These are phyloP conservation scores for Canis aureus DNA, from an alignment of 2,113 vertebrate species.

Conservation along the genomic window DNA sequence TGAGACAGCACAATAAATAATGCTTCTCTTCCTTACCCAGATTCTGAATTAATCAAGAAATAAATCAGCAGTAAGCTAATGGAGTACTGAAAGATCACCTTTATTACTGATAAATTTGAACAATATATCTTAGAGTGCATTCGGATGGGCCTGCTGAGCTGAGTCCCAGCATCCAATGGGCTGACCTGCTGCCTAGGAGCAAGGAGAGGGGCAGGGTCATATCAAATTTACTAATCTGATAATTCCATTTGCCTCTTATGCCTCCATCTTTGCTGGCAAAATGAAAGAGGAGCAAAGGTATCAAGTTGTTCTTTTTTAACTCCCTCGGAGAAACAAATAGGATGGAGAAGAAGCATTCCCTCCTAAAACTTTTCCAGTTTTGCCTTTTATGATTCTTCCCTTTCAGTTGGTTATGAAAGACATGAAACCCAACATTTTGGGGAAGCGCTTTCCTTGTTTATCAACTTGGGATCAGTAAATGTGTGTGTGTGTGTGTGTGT, in stretches of 20 bases:
- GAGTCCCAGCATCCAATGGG: not conserved
- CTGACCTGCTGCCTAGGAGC: not conserved
- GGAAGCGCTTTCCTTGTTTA: not conserved
- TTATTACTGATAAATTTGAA: conserved; percentile 3
- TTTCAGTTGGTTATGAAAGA: not conserved
- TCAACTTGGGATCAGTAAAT: not conserved
- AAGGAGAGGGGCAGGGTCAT: not conserved
- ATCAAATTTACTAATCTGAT: not conserved
- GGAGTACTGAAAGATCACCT: conserved; percentile 1
- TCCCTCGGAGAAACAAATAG: not conserved
- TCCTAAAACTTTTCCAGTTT: conserved; percentile 23
- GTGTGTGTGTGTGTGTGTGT: not conserved
- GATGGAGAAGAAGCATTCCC: not conserved
- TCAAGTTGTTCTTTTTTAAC: not conserved
- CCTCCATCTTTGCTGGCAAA: not conserved
- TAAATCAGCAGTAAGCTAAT: conserved; percentile 22
- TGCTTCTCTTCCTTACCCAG: conserved; percentile 1
- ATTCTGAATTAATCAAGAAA: conserved; percentile 51
- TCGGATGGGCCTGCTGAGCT: not conserved
- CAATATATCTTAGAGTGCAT: not conserved
- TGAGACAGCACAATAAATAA: conserved; percentile 2
- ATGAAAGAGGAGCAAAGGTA: not conserved
- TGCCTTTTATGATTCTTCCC: not conserved
- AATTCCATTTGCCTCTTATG: not conserved
- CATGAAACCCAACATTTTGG: not conserved